These are phyloP conservation scores for Dallia pectoralis DNA, from an alignment of 2,797 vertebrate genomes.

Conservation along the genomic window DNA sequence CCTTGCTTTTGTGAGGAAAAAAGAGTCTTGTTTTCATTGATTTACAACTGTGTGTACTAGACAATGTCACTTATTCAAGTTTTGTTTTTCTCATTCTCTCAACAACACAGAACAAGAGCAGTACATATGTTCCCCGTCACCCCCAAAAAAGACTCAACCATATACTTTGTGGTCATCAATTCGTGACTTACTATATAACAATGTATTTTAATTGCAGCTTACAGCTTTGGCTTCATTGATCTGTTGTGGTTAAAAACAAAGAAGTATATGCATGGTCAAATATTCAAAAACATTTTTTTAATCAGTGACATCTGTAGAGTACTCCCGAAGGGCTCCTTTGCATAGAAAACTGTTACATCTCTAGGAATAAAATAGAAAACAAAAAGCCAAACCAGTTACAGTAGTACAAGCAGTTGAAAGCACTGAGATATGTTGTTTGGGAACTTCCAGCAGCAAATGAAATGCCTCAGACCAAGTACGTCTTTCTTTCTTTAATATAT, in stretches of 20 bases:
- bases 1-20: not conserved
- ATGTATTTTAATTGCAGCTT: conserved; percentile 34
- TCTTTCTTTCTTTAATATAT: conserved; percentile 61
- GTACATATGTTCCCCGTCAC: conserved; percentile 31
- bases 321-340: conserved; percentile 53
- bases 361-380: conserved; percentile 71
- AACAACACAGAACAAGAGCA: conserved; percentile 39
- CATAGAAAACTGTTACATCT: conserved; percentile 88
- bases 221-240: conserved; percentile 20
- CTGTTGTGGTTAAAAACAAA: conserved; percentile 34
- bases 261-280: conserved; percentile 17
- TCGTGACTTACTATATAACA: conserved; percentile 35
- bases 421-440: conserved; percentile 18
- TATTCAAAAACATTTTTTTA: conserved; percentile 80
- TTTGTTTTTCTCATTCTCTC: conserved; percentile 26
- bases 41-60: conserved; percentile 27
- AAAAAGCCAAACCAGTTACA: conserved; percentile 65
- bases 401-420: conserved; percentile 70
- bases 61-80: conserved; percentile 24
- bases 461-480: conserved; percentile 82
- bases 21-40: conserved; percentile 4
- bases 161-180: conserved; percentile 38
- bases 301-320: conserved; percentile 79
- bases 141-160: conserved; percentile 16
- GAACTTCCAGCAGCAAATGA: conserved; percentile 85